Evolutionary conservation across 2,888 invertebrate species (phyloP).

Genomic region (Amblyjoppa fuscipennis): DNA sequence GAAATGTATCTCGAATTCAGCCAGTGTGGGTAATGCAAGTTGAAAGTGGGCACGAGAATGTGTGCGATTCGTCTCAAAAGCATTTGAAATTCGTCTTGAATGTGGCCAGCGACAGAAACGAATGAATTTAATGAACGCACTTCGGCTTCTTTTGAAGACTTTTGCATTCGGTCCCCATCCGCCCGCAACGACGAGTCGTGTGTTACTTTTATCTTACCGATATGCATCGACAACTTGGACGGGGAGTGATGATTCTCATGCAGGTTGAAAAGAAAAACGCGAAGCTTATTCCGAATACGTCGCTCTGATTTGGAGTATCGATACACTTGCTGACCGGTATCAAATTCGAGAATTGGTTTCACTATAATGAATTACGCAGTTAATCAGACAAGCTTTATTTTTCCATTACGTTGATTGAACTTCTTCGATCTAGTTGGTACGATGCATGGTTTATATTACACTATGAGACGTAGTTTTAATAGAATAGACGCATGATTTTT

Average conservation of each 20-base stretch:
- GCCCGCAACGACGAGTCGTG: constrained; percentile 28
- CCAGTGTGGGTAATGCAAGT: no score
- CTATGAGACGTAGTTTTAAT: constrained; percentile 57
- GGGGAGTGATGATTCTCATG: constrained; percentile 17
- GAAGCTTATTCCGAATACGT: not conserved
- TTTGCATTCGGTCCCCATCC: constrained; percentile 31
- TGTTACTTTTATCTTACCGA: not conserved
- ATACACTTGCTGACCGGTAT: constrained; percentile 43
- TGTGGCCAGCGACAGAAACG: no score
- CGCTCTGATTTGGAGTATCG: constrained; percentile 44
- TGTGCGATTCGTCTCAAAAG: no score
- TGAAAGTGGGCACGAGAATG: no score
- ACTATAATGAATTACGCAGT: constrained; percentile 59
- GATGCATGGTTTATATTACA: constrained; percentile 74
- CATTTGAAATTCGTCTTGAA: no score
- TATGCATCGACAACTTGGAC: constrained; percentile 40
- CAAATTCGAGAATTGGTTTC: constrained; percentile 68
- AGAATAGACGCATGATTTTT: constrained; percentile 72
- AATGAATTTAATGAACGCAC: not conserved
- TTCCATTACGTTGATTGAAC: constrained; percentile 74
- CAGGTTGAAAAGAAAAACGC: constrained; percentile 10
- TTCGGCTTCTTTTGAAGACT: constrained; percentile 23
- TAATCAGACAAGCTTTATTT: constrained; percentile 81
- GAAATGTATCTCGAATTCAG: no score
- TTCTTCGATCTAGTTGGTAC: constrained; percentile 63